Evolutionary conservation across 2,888 invertebrate species (phyloP).

Genomic region (Scrobipalpa atriplicella): DNA sequence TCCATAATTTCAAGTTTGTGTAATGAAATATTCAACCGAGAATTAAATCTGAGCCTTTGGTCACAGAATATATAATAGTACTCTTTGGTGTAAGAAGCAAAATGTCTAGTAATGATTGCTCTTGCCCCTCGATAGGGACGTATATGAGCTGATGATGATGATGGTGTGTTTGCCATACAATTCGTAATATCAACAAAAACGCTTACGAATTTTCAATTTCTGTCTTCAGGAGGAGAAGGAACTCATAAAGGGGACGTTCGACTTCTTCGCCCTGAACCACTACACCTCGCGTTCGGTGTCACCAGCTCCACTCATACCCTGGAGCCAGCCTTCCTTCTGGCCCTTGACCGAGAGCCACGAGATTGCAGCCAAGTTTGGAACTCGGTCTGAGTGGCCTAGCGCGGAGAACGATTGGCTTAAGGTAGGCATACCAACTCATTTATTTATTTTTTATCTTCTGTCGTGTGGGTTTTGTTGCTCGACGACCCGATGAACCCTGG

Average conservation of each 20-base stretch:
- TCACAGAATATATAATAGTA: too few relatives aligned
- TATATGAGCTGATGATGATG: too few relatives aligned
- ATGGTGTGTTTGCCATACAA: too few relatives aligned
- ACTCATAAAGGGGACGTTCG: constrained; percentile 63
- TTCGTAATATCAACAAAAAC: neutral
- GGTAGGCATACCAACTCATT: neutral
- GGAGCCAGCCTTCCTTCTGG: neutral
- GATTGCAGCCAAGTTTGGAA: neutral
- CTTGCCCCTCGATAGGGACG: too few relatives aligned
- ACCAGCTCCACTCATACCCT: neutral
- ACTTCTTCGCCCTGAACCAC: constrained; percentile 78
- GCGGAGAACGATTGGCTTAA: neutral
- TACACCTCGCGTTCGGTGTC: constrained; percentile 58
- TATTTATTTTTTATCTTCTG: too few relatives aligned
- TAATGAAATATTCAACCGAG: too few relatives aligned
- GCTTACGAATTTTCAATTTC: neutral
- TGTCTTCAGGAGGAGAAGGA: neutral
- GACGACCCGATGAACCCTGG: too few relatives aligned
- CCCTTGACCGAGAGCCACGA: neutral
- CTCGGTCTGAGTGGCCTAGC: neutral
- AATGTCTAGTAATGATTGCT: too few relatives aligned
- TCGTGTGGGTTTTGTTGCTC: too few relatives aligned
- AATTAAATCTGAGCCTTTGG: too few relatives aligned
- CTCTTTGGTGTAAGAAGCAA: too few relatives aligned
- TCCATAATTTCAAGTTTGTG: too few relatives aligned